Percentiles rank a stretch among this genome's conserved stretches.
phyloP scores from a whole-genome alignment of 2,888 invertebrate genomes.

The Volucella zonaria region DNA sequence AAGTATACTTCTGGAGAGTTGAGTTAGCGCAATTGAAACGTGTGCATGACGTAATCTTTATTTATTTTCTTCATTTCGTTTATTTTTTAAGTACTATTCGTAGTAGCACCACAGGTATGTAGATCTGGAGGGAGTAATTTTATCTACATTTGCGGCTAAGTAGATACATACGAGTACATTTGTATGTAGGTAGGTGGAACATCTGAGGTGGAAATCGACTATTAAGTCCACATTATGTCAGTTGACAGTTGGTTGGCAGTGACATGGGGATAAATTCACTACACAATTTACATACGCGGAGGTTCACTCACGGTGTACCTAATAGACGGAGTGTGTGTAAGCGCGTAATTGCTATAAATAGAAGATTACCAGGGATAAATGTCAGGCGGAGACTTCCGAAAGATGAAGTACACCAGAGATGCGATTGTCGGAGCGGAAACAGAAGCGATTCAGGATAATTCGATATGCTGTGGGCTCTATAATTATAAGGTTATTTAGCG shows the following conservation, averaged over 20 bases:
- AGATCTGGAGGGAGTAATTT: neutral
- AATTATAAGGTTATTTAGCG: no score
- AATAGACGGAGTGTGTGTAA: slow-evolving; percentile 33
- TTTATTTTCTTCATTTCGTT: slow-evolving; percentile 17
- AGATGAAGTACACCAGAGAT: slow-evolving; percentile 33
- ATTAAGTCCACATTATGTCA: slow-evolving; percentile 63
- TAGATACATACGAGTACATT: neutral
- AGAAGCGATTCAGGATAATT: slow-evolving; percentile 39
- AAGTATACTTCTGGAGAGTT: slow-evolving; percentile 21
- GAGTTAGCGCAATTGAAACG: slow-evolving; percentile 56
- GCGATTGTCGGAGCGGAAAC: slow-evolving; percentile 15
- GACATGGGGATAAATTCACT: slow-evolving; percentile 49
- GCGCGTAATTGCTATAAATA: slow-evolving; percentile 73
- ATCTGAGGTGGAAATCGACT: slow-evolving; percentile 54
- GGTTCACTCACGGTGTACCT: neutral
- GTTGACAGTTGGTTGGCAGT: slow-evolving; percentile 56
- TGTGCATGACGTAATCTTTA: slow-evolving; percentile 60
- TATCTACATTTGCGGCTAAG: no score
- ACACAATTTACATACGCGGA: slow-evolving; percentile 39
- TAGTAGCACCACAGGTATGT: neutral
- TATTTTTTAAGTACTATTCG: neutral
- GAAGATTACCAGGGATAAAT: slow-evolving; percentile 72
- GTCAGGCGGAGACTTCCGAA: slow-evolving; percentile 51
- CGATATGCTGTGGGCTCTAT: slow-evolving; percentile 22
- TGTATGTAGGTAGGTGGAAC: slow-evolving; percentile 29